Evolutionary conservation across 2,888 invertebrate species (phyloP).

Genomic region (Arrhopalites spinosus): DNA sequence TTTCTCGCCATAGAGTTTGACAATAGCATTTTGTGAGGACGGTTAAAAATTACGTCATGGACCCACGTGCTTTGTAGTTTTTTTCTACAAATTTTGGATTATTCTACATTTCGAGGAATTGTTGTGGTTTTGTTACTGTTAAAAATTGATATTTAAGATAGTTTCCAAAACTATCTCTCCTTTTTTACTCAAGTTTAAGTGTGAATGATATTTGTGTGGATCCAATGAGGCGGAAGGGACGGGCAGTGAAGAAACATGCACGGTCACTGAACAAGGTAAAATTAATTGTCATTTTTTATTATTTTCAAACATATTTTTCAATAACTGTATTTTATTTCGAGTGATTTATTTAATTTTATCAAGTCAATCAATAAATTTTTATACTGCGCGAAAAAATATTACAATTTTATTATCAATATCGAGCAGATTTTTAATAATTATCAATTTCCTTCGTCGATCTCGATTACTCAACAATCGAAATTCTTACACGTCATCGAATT

Average conservation of each 20-base stretch:
- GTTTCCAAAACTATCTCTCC: no score
- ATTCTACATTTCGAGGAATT: neutral
- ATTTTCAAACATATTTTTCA: neutral
- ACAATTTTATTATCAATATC: no score
- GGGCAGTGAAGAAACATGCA: conserved; percentile 37
- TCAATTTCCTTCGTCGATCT: neutral
- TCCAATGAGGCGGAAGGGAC: conserved; percentile 35
- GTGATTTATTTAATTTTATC: neutral
- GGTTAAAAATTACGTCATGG: no score
- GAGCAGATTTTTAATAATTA: neutral
- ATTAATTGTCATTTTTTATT: conserved; percentile 1
- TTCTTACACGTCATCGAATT: neutral
- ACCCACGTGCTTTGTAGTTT: neutral
- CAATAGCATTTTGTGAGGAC: no score
- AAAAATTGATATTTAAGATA: no score
- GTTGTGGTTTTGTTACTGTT: neutral
- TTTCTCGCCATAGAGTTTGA: no score
- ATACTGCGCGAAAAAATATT: no score
- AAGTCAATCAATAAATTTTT: neutral
- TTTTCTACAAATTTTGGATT: neutral
- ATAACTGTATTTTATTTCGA: neutral
- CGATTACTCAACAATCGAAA: neutral
- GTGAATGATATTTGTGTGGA: neutral
- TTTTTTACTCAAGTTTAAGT: no score
- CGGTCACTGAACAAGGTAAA: conserved; percentile 24